A percentile compares a stretch with the other conserved stretches of the same genome.
phyloP scores from a whole-genome alignment of 2,888 invertebrate genomes.

The Frankliniella intonsa region DNA sequence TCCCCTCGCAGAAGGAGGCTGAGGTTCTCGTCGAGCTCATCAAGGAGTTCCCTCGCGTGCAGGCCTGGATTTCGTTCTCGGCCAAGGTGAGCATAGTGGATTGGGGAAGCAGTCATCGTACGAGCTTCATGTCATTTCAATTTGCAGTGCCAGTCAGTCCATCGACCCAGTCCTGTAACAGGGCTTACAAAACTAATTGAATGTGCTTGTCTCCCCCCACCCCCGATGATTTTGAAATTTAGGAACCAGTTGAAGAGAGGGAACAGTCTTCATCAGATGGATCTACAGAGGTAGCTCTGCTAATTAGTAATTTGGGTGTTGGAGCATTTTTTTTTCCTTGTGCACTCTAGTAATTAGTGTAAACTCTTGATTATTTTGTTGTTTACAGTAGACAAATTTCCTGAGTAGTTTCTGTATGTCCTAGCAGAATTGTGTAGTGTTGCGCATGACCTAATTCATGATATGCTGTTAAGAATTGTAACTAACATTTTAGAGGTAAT shows the following conservation, averaged over 20 bases:
- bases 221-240: neutral
- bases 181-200: neutral
- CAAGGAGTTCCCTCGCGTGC: slow-evolving; percentile 68
- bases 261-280: neutral
- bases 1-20: slow-evolving; percentile 81
- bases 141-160: neutral
- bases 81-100: slow-evolving; percentile 60
- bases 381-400: too few relatives aligned
- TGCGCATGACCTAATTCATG: neutral
- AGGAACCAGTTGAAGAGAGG: neutral
- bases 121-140: neutral
- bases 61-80: slow-evolving; percentile 85
- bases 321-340: neutral
- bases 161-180: neutral
- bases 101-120: neutral
- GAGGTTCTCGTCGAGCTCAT: slow-evolving; percentile 74
- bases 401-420: too few relatives aligned
- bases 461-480: neutral
- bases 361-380: too few relatives aligned
- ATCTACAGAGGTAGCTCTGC: slow-evolving; percentile 14
- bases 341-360: too few relatives aligned
- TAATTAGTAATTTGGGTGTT: neutral
- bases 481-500: slow-evolving; percentile 13
- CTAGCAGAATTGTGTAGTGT: too few relatives aligned
- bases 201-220: neutral